Evolutionary conservation across 2,888 invertebrate species (phyloP), one percentile per base, ranked within the genome.

Genomic region (Napeogenes inachia): DNA sequence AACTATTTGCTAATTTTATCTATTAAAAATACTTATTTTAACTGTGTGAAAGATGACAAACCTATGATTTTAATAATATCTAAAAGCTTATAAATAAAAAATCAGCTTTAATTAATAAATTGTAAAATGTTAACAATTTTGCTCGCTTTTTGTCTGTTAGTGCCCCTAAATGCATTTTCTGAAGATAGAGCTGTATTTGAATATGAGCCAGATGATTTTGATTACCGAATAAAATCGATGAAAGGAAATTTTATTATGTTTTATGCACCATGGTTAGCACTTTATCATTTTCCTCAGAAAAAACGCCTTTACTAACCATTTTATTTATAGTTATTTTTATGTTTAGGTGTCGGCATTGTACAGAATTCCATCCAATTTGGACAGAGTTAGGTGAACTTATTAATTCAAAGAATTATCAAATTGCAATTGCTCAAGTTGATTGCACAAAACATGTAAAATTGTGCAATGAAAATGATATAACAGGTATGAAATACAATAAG

Each of bases 321-420:
- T 42, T 10, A 10, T 10, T 42, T 42, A 6, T 10, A 42, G 42
- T 42, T 42, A 42, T 6, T 42, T 42, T 42, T 77, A 57, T 32
- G 56, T 62, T n/a, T 65, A 96, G 97, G 97, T 97, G 97, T 77
- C 95, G 95, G 0, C 95, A 97, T 79, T 97, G 97, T 80, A 94
- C 95, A 80, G 91, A 93, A 73, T 91, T 96, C 61, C 91, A 92
- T 35, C 95, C 95, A 33, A 94, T 93, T 57, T 96, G 96, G 96
- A 92, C 93, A 57, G 93, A 94, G 73, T 81, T 96, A 61, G 95
- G 94, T 0, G 93, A 94, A 78, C 89, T 93, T 79, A 87, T 94
- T 3, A 94, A 94, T 67, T 92, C 92, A 60, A 92, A 92, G 64
- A 91, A 92, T 57, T 91, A 92, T 13, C 92, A 93, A 69, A 93